These are phyloP conservation scores for Monochamus alternatus DNA, from an alignment of 2,888 invertebrate genomes.

Conservation along the genomic window DNA sequence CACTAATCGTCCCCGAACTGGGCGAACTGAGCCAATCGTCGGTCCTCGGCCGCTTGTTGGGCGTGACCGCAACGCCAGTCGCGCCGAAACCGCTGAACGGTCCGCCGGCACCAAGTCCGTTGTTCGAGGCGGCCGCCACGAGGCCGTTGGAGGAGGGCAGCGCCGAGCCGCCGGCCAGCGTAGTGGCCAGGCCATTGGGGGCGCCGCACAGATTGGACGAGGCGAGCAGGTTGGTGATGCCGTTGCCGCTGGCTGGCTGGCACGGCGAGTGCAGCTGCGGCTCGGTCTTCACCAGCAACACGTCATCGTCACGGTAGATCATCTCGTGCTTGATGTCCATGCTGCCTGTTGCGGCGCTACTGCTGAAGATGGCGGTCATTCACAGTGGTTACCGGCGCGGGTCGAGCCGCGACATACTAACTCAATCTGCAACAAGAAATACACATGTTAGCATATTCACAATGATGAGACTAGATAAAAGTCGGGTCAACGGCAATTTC, in stretches of 20 bases:
- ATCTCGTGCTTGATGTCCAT: constrained; percentile 81
- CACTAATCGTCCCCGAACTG: constrained; percentile 74
- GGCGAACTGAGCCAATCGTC: constrained; percentile 80
- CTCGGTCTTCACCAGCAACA: constrained; percentile 72
- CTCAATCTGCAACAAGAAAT: constrained; percentile 65
- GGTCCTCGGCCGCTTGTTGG: constrained; percentile 69
- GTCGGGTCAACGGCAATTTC: too few relatives aligned
- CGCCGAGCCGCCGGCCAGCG: constrained; percentile 63
- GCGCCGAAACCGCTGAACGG: constrained; percentile 57
- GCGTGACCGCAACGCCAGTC: constrained; percentile 64
- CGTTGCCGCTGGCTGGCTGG: constrained; percentile 53
- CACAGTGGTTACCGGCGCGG: constrained; percentile 57
- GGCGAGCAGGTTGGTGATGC: constrained; percentile 55
- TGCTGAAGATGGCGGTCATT: constrained; percentile 63
- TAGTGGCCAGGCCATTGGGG: constrained; percentile 64
- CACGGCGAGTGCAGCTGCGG: constrained; percentile 67
- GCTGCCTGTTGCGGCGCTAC: constrained; percentile 56
- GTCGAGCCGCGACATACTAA: constrained; percentile 66
- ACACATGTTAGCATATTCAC: neutral
- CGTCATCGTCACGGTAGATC: constrained; percentile 74
- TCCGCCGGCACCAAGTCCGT: constrained; percentile 60
- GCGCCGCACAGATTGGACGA: constrained; percentile 59
- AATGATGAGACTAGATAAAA: too few relatives aligned
- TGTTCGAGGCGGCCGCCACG: constrained; percentile 54
- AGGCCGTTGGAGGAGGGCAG: constrained; percentile 58